Percentiles rank a stretch among this genome's conserved stretches.
These are phyloP conservation scores for Esox lucius DNA, from an alignment of 2,797 vertebrate genomes.

Conservation along the genomic window DNA sequence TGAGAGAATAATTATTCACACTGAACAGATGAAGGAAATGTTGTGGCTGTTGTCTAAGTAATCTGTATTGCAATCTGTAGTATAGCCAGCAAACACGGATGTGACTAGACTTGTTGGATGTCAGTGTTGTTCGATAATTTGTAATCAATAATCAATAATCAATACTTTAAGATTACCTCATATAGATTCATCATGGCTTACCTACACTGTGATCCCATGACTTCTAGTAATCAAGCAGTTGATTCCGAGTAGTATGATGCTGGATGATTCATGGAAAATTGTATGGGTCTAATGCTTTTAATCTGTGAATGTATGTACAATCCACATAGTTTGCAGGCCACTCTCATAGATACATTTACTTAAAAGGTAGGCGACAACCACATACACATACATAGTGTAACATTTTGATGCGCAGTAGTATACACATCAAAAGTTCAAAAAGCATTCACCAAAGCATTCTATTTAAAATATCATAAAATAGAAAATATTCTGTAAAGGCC, in stretches of 20 bases:
- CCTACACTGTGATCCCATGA: neutral
- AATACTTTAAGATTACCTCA: neutral
- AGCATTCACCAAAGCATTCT: too few relatives aligned
- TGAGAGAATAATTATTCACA: neutral
- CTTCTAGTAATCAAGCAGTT: slow-evolving; percentile 3
- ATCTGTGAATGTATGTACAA: neutral
- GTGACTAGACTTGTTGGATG: neutral
- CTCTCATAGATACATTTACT: neutral
- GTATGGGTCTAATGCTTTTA: neutral
- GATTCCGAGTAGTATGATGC: neutral
- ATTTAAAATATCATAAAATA: too few relatives aligned
- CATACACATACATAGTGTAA: too few relatives aligned
- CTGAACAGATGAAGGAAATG: slow-evolving; percentile 20
- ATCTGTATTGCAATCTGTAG: neutral
- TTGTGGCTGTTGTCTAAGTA: slow-evolving; percentile 2
- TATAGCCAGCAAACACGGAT: neutral
- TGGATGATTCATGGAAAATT: neutral
- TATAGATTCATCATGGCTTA: neutral
- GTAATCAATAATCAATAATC: slow-evolving; percentile 9
- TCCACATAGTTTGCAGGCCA: slow-evolving; percentile 1
- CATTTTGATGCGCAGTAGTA: too few relatives aligned
- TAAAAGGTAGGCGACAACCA: too few relatives aligned
- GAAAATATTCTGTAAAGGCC: too few relatives aligned
- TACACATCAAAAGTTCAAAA: too few relatives aligned
- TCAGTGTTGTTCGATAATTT: too few relatives aligned